A percentile compares a stretch with the other conserved stretches of the same genome.
phyloP scores from a whole-genome alignment of 2,113 vertebrate genomes.

The Fregetta grallaria region DNA sequence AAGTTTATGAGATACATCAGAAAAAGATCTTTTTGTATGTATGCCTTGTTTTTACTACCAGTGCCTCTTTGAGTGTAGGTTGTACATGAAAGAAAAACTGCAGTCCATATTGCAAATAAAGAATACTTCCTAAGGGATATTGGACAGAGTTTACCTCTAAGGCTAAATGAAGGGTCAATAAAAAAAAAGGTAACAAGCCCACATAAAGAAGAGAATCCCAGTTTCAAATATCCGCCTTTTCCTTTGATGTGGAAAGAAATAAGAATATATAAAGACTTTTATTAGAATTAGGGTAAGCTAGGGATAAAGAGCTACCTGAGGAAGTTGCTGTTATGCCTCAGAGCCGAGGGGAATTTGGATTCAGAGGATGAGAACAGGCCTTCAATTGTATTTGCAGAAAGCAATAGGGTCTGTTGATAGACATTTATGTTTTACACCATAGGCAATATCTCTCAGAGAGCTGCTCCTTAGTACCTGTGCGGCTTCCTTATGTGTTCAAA shows the following conservation, averaged over 20 bases:
- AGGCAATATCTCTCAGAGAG: not conserved
- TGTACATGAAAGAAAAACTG: not conserved
- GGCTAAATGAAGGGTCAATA: not conserved
- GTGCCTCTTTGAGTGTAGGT: not conserved
- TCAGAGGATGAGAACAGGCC: not conserved
- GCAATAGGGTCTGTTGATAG: not conserved
- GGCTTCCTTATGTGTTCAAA: not conserved
- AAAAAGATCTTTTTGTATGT: not conserved
- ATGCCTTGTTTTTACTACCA: not conserved
- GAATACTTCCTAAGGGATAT: not conserved
- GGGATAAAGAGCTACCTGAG: not conserved
- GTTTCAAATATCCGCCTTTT: not conserved
- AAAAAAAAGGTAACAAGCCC: not conserved
- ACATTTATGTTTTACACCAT: not conserved
- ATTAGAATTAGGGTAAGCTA: not conserved
- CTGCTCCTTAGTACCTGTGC: not conserved
- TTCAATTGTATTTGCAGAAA: not conserved
- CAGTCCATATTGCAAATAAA: not conserved
- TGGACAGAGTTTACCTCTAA: not conserved
- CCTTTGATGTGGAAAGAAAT: conserved; percentile 17
- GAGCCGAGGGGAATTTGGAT: not conserved
- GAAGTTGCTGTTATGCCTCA: not conserved
- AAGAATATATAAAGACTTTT: not conserved
- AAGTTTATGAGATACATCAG: not conserved
- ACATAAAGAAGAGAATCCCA: not conserved